Conservation (phyloP, 2,113 vertebrate species). For the Chlorocebus sabaeus region DNA sequence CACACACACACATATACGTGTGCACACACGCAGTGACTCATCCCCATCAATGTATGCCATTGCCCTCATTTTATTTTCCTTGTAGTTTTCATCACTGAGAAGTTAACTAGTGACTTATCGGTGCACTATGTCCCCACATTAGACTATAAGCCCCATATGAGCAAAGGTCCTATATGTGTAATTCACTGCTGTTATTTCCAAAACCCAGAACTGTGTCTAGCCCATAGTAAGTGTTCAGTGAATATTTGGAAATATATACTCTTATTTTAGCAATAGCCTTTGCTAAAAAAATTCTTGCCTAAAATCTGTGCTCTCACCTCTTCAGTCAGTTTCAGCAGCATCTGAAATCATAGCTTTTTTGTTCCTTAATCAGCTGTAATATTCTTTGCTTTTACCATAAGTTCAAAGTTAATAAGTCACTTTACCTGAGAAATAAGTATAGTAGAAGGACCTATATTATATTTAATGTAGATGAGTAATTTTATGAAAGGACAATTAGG, state of each 20-base stretch:
- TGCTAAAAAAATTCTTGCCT: not conserved
- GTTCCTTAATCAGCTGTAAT: not conserved
- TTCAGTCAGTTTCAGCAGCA: not conserved
- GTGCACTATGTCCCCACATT: not conserved
- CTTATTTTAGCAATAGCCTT: not conserved
- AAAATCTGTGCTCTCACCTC: not conserved
- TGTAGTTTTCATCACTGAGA: not conserved
- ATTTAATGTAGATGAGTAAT: not conserved
- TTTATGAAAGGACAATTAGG: not conserved
- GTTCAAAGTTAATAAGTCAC: not conserved
- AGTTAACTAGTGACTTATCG: not conserved
- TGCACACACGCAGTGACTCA: not conserved
- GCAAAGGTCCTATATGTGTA: not conserved
- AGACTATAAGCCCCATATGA: not conserved
- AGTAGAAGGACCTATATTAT: not conserved
- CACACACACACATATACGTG: fast-evolving
- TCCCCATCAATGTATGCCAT: not conserved
- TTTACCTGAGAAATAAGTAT: not conserved
- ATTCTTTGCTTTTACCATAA: not conserved
- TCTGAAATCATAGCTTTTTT: not conserved
- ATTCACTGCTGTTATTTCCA: not conserved
- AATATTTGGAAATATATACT: not conserved
- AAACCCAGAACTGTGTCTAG: not conserved
- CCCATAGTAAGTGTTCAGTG: not conserved
- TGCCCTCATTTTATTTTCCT: not conserved